Evolutionary conservation across 2,888 invertebrate genomes (phyloP).

Genomic region (Ischnura elegans): DNA sequence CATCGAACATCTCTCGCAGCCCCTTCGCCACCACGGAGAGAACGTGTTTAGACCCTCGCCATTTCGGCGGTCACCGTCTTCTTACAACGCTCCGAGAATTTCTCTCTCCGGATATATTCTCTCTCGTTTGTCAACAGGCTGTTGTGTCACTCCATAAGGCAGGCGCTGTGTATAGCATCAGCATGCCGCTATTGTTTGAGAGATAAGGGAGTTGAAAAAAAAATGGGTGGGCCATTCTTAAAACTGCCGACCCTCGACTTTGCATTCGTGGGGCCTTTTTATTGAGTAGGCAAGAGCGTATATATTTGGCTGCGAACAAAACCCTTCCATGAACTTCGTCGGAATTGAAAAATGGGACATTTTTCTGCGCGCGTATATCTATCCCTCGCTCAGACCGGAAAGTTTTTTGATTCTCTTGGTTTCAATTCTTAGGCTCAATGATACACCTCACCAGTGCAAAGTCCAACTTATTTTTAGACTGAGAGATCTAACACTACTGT

Average conservation of each 20-base stretch:
- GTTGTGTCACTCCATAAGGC: not conserved
- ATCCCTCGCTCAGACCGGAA: too few species aligned
- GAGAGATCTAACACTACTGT: too few species aligned
- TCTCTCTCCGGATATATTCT: not conserved
- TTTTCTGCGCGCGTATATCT: too few species aligned
- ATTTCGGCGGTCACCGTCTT: not conserved
- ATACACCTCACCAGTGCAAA: too few species aligned
- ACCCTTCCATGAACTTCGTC: not conserved
- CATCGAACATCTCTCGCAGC: not conserved
- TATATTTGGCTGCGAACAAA: not conserved
- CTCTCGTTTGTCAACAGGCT: not conserved
- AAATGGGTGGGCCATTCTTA: not conserved
- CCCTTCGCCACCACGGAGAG: too few species aligned
- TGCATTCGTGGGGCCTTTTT: not conserved
- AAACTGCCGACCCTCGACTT: not conserved
- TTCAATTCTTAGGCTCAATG: too few species aligned
- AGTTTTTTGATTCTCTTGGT: too few species aligned
- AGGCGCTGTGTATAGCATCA: constrained; percentile 8
- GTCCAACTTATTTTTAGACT: too few species aligned
- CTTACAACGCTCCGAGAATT: constrained; percentile 11
- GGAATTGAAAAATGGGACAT: not conserved
- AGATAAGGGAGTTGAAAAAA: not conserved
- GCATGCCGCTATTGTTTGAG: constrained; percentile 18
- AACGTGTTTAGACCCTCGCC: not conserved
- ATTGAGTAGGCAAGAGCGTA: not conserved